phyloP scores from a whole-genome alignment of 2,888 invertebrate genomes.

The Portevinia maculata region DNA sequence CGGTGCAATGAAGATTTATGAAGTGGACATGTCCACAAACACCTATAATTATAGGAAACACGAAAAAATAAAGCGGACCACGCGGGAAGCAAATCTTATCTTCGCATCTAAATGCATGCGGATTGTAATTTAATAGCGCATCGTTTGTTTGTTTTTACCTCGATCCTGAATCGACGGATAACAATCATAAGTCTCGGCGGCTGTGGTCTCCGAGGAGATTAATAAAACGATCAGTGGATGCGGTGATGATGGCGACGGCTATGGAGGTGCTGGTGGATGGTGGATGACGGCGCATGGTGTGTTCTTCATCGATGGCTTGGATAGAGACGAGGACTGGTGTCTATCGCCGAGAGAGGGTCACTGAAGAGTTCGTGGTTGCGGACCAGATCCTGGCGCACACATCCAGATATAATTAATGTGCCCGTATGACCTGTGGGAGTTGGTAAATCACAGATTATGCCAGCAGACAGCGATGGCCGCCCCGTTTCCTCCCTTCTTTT shows the following conservation, averaged over 20 bases:
- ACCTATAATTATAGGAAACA: constrained; percentile 73
- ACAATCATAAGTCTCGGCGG: constrained; percentile 50
- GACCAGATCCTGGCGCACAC: constrained; percentile 71
- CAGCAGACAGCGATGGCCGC: constrained; percentile 74
- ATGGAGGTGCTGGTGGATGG: not conserved
- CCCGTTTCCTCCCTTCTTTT: constrained; percentile 49
- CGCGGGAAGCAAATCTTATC: constrained; percentile 56
- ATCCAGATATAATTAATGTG: constrained; percentile 76
- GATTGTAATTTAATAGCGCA: constrained; percentile 73
- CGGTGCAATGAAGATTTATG: constrained; percentile 74
- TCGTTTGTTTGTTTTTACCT: constrained; percentile 69
- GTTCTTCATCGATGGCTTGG: constrained; percentile 47
- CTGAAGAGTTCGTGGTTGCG: constrained; percentile 45
- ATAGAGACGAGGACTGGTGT: constrained; percentile 28
- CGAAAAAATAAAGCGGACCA: constrained; percentile 38
- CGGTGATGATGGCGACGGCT: constrained; percentile 29
- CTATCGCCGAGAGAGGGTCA: constrained; percentile 57
- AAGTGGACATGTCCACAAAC: constrained; percentile 74
- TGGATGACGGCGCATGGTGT: constrained; percentile 40
- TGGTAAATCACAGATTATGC: constrained; percentile 76
- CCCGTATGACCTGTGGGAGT: constrained; percentile 77
- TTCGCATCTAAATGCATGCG: constrained; percentile 68
- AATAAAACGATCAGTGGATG: constrained; percentile 72
- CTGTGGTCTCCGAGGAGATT: constrained; percentile 47
- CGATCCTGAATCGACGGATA: constrained; percentile 53